A percentile compares a stretch with the other conserved stretches of the same genome.
These are phyloP conservation scores for Urechis unicinctus DNA, from an alignment of 2,888 invertebrate genomes.

Conservation along the genomic window DNA sequence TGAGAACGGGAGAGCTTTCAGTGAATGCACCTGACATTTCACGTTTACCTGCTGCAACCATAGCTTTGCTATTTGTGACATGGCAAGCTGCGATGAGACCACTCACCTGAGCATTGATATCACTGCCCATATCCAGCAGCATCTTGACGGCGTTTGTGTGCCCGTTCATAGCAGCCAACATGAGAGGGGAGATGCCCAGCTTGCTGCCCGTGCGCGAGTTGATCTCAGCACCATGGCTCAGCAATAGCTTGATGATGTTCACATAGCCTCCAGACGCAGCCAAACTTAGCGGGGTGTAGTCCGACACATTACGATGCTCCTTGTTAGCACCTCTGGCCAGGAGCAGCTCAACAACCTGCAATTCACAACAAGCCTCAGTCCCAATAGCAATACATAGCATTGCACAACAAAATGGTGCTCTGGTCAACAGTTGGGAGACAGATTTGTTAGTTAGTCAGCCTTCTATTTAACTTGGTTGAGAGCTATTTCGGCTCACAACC, in stretches of 20 bases:
- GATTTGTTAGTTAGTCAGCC: too few species aligned
- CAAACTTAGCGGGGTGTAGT: slow-evolving; percentile 96
- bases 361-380: background rate
- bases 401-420: background rate
- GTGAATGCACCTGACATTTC: background rate
- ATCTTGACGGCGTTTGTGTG: slow-evolving; percentile 89
- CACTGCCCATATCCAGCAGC: slow-evolving; percentile 93
- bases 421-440: background rate
- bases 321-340: slow-evolving; percentile 88
- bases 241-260: slow-evolving; percentile 89
- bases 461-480: too few species aligned
- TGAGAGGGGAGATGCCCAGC: slow-evolving; percentile 94
- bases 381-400: background rate
- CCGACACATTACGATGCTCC: slow-evolving; percentile 91
- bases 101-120: slow-evolving; percentile 85
- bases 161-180: slow-evolving; percentile 99
- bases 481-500: too few species aligned
- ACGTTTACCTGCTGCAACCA: background rate
- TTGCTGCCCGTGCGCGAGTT: slow-evolving; percentile 86
- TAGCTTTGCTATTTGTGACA: too few species aligned
- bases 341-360: slow-evolving; percentile 77
- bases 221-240: slow-evolving; percentile 94
- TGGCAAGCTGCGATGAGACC: too few species aligned
- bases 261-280: slow-evolving; percentile 98
- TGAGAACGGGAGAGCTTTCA: background rate